Conservation (phyloP, 2,113 vertebrate species). For the Stigmatopora nigra region DNA sequence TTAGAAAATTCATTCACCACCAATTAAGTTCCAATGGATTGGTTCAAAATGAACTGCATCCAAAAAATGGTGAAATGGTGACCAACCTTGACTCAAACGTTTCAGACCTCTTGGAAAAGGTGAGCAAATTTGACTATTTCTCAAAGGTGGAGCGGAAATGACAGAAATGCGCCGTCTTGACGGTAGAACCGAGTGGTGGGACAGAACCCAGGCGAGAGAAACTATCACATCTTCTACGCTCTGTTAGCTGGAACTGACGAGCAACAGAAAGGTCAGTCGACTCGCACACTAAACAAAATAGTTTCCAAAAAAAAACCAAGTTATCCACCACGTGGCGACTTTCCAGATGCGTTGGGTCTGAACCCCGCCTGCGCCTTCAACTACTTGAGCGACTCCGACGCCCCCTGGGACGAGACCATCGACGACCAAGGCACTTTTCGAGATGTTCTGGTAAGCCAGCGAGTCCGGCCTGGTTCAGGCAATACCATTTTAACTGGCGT, state of each 20-base stretch:
- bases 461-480: no score
- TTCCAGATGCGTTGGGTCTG: conserved; percentile 83
- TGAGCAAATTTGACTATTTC: conserved; percentile 13
- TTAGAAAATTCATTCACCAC: not conserved
- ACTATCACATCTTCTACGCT: conserved; percentile 98
- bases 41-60: no score
- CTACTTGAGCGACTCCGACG: conserved; percentile 89
- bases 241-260: conserved; percentile 83
- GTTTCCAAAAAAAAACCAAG: no score
- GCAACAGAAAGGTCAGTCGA: conserved; percentile 74
- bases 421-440: conserved; percentile 81
- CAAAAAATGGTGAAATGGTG: conserved; percentile 9
- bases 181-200: conserved; percentile 92
- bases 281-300: not conserved
- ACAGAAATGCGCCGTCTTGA: not conserved
- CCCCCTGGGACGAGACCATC: conserved; percentile 78
- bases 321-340: not conserved
- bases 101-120: conserved; percentile 66
- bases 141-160: no score
- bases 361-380: conserved; percentile 80
- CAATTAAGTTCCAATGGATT: no score
- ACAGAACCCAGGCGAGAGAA: conserved; percentile 93
- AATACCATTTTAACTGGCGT: not conserved
- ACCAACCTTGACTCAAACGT: conserved; percentile 42
- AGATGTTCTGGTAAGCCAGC: conserved; percentile 80